Base-by-base conservation (phyloP, 2,797 vertebrate species). In the Sebastes jordani region DNA sequence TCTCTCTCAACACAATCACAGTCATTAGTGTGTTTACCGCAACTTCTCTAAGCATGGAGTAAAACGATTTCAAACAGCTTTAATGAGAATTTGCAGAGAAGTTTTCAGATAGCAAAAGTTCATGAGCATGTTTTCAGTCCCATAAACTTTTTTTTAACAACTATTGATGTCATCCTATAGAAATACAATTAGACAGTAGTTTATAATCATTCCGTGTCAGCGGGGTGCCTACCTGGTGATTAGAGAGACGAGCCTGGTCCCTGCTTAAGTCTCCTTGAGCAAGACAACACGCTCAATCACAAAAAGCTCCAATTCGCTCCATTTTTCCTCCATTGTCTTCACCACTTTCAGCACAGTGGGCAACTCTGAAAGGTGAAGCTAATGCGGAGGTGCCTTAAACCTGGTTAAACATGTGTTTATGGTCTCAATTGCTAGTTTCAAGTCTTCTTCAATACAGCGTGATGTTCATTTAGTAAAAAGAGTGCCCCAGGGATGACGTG, bases 11-110 rank as follows among this genome's bases (percentile, higher is more conserved):
- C 64, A 86, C 69, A 91, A 86, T 86, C 91, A 85, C 63, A 77
- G 81, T 94, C 92, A 94, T 94, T 94, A 94, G 88, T 87, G 84
- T 92, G 90, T 93, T 93, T 91, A 90, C 86, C 80, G 78, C 83
- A 79, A 76, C 82, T 79, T 86, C 84, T 83, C 89, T 88, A 75
- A 76, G 77, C 71, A 74, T 77, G 27, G 71, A 81, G 74, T 38
- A 76, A 36, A 84, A 87, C 61, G 36, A 84, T 89, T 92, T 92
- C 61, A 86, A 86, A 85, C 74, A 46, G 69, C 78, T 89, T 92
- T 94, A 95, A 94, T 94, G 92, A 95, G 92, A 88, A 90, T 91
- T 83, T 87, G 76, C 75, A 69, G 73, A 62, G 20, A 80, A 78
- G 67, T 86, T 93, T 93, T 88, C 73, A 69, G 61, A 87, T 29